Base-by-base conservation (phyloP, 2,797 vertebrate species). In the Gymnocypris eckloni region DNA sequence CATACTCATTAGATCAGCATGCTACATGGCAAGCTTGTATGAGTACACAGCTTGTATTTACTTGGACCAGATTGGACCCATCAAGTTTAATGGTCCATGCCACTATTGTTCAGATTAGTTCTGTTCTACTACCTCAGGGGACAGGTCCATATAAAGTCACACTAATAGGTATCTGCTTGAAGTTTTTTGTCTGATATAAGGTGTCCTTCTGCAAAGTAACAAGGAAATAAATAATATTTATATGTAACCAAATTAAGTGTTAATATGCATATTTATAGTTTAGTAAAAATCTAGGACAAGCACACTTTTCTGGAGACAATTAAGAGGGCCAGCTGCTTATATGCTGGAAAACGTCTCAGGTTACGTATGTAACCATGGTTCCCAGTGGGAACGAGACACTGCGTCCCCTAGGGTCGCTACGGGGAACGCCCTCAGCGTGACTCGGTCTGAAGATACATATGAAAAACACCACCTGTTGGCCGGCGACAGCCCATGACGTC, bases 1-100 rank as follows among this genome's bases (percentile, higher is more conserved):
- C 2, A 18, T 1, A 28, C 76, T 78, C 76, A 59, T 79, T 79
- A 45, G 25, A 45, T 79, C 76, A 43, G 39, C 11, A 48, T 33
- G 15, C 78, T 33, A 33, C 41, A 66, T 43, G 59, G n/a, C 10
- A 45, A 66, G 41, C 59, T 48, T 28, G 4, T 66, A 20, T 28
- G 78, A 48, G 59, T 66, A 18, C 52, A 79, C 54, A 61, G 76
- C 13, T 79, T 61, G 76, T 79, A 79, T 61, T 66, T 80, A 80
- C 78, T 48, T 80, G 59, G 41, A 80, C 78, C 78, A 66, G 78
- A 80, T 80, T 66, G 59, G 41, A 80, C 25, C 89, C 81, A 87
- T 91, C 85, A 78, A 69, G 84, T 92, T 92, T 91, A 93, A 93
- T 91, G 86, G 89, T 59, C 86, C 89, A 88, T 79, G 86, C 85